phyloP scores from a whole-genome alignment of 2,797 vertebrate genomes.

The Danio tinwini region DNA sequence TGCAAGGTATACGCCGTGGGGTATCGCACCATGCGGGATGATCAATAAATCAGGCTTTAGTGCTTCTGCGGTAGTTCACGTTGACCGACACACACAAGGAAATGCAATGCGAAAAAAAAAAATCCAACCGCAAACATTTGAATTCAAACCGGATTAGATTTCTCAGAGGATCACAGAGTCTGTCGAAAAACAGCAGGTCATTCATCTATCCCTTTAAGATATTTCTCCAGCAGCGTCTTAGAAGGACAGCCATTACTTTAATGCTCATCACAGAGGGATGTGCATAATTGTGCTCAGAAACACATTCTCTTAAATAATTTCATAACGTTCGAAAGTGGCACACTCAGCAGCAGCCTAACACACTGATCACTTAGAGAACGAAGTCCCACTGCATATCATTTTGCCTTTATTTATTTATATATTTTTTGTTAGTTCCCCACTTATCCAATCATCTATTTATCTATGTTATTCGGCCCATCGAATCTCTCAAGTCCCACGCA shows the following conservation, averaged over 20 bases:
- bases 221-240: constrained; percentile 65
- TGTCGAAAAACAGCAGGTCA: too few relatives aligned
- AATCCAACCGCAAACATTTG: too few relatives aligned
- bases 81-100: too few relatives aligned
- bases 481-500: background rate
- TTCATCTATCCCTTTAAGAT: constrained; percentile 52
- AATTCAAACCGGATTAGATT: too few relatives aligned
- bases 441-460: constrained; percentile 32
- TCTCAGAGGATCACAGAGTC: too few relatives aligned
- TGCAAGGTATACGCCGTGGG: too few relatives aligned
- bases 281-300: constrained; percentile 77
- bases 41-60: too few relatives aligned
- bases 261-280: constrained; percentile 75
- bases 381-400: constrained; percentile 66
- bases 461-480: background rate
- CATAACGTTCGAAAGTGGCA: constrained; percentile 67
- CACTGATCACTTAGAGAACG: constrained; percentile 57
- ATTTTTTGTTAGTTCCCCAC: background rate
- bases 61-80: too few relatives aligned
- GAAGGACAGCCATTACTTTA: constrained; percentile 79
- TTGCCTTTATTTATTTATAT: constrained; percentile 33
- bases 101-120: too few relatives aligned
- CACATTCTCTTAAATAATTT: constrained; percentile 79
- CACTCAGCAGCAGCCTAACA: constrained; percentile 67
- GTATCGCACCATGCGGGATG: too few relatives aligned